Evolutionary conservation across 2,888 invertebrate species (phyloP).

Genomic region (Ichneumoninae sp.): DNA sequence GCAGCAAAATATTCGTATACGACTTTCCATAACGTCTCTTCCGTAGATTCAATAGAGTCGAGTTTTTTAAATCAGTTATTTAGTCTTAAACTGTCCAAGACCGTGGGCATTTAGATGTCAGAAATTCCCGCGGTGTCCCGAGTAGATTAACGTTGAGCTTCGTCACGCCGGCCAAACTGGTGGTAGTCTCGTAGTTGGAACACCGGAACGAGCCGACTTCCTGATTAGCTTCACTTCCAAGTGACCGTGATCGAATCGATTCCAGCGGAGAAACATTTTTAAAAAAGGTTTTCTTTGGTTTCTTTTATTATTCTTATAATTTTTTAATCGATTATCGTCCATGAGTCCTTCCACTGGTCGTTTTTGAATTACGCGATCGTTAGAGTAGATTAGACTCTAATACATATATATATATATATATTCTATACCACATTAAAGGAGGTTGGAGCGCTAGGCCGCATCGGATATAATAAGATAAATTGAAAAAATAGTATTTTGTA

Average conservation of each 20-base stretch:
- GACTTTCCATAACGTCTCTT: neutral
- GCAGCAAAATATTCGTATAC: constrained; percentile 24
- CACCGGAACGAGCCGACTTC: constrained; percentile 18
- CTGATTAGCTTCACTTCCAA: constrained; percentile 26
- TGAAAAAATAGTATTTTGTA: neutral
- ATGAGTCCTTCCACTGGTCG: constrained; percentile 30
- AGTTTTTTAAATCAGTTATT: constrained; percentile 1
- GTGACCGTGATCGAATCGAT: constrained; percentile 31
- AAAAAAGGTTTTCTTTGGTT: neutral
- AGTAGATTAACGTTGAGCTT: constrained; percentile 33
- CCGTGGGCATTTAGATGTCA: constrained; percentile 9
- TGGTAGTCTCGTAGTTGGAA: constrained; percentile 2
- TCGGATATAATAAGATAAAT: neutral
- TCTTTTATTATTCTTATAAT: neutral
- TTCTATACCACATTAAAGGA: neutral
- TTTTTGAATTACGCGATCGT: neutral
- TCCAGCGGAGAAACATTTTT: neutral
- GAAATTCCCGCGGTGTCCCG: constrained; percentile 6
- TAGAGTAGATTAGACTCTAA: constrained; percentile 10
- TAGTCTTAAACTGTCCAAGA: neutral
- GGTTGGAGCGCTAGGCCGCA: constrained; percentile 4
- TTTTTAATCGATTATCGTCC: constrained; percentile 15
- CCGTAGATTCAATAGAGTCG: neutral
- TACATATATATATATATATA: neutral
- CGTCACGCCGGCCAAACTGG: constrained; percentile 13